Conservation (phyloP, 2,113 vertebrate genomes). For the Pithys albifrons region DNA sequence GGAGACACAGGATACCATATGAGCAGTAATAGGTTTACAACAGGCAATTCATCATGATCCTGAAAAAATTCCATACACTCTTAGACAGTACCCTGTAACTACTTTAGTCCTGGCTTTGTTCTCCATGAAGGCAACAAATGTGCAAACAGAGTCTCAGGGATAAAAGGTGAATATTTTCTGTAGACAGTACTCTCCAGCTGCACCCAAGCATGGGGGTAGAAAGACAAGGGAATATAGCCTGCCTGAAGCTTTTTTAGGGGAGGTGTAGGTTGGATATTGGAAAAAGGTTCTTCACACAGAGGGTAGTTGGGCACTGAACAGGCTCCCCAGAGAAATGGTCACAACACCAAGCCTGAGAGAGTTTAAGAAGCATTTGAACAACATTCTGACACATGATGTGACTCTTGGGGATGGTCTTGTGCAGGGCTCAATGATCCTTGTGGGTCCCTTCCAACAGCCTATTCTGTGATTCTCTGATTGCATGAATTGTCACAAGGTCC, state of each 20-base stretch:
- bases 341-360: neutral
- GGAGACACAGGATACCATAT: neutral
- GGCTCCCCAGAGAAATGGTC: neutral
- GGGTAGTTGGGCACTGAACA: neutral
- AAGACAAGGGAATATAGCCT: neutral
- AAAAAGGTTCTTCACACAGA: neutral
- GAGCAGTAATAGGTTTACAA: neutral
- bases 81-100: neutral
- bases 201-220: accelerated
- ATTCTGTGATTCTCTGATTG: neutral
- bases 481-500: neutral
- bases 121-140: neutral
- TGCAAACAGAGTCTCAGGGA: neutral
- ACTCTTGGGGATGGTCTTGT: neutral
- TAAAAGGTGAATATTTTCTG: neutral
- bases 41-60: accelerated
- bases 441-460: neutral
- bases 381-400: neutral
- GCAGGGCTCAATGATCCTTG: neutral
- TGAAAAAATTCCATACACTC: neutral
- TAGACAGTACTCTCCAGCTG: neutral
- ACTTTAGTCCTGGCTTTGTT: neutral
- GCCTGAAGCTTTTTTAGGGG: neutral
- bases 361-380: neutral
- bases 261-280: neutral